These are phyloP conservation scores for Myoxocephalus aenaeus DNA, from an alignment of 2,797 vertebrate species.

Conservation along the genomic window DNA sequence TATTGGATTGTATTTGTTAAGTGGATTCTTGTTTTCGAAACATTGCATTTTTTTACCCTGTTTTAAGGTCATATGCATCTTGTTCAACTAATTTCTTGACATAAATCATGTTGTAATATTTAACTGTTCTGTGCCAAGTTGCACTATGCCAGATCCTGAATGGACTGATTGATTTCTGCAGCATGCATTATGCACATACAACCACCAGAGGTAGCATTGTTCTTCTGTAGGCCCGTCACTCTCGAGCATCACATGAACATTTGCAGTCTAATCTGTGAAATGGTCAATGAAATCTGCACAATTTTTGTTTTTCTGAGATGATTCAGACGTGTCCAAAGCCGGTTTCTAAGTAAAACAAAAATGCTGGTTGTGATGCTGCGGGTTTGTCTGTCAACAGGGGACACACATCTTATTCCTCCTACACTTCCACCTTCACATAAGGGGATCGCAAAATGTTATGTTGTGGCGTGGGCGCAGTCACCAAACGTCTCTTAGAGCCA, in stretches of 20 bases:
- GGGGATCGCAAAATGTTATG: constrained; percentile 28
- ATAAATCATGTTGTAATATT: neutral
- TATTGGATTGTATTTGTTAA: constrained; percentile 57
- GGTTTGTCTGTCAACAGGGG: constrained; percentile 48
- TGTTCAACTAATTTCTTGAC: constrained; percentile 10
- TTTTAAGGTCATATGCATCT: constrained; percentile 6
- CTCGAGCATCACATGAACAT: neutral
- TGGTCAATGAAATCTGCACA: constrained; percentile 1
- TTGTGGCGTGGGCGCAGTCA: constrained; percentile 34
- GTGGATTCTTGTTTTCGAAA: constrained; percentile 45
- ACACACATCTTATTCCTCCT: constrained; percentile 21
- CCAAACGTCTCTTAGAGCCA: constrained; percentile 47
- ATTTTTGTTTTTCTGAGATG: constrained; percentile 1
- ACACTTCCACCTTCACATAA: constrained; percentile 18
- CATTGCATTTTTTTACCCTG: constrained; percentile 8
- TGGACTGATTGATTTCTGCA: constrained; percentile 18
- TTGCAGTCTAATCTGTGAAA: constrained; percentile 11
- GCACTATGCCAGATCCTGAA: neutral
- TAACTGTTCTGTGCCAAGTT: neutral
- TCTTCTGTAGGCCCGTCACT: constrained; percentile 24
- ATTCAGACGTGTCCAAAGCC: neutral
- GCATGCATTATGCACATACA: constrained; percentile 46
- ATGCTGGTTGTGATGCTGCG: constrained; percentile 20
- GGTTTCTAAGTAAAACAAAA: constrained; percentile 22
- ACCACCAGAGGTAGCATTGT: constrained; percentile 76